phyloP scores from a whole-genome alignment of 2,888 invertebrate genomes.

The Polydrusus tereticollis region DNA sequence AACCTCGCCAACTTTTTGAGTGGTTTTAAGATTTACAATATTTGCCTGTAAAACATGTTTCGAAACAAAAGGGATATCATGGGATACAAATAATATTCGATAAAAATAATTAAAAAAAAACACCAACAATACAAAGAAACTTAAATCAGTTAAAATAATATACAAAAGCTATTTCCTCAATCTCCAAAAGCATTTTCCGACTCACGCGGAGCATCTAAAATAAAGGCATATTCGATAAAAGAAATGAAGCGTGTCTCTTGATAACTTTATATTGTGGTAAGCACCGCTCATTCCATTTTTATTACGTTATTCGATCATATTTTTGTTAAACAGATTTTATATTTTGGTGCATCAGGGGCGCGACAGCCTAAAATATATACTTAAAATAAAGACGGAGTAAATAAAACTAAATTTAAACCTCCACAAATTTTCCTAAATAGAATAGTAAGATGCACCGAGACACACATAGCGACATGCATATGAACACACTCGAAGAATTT shows the following conservation, averaged over 20 bases:
- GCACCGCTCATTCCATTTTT: conserved; percentile 22
- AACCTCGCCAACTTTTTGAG: too few relatives aligned
- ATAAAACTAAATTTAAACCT: too few relatives aligned
- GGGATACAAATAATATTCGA: neutral
- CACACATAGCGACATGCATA: too few relatives aligned
- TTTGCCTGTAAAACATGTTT: too few relatives aligned
- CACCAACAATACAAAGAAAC: neutral
- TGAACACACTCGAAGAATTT: too few relatives aligned
- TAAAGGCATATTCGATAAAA: conserved; percentile 26
- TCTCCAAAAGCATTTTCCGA: neutral
- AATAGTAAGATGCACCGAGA: too few relatives aligned
- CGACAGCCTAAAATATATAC: too few relatives aligned
- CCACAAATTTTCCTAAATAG: too few relatives aligned
- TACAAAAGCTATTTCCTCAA: conserved; percentile 5
- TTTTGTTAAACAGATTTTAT: conserved; percentile 19
- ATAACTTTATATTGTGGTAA: conserved; percentile 22
- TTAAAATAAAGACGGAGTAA: too few relatives aligned
- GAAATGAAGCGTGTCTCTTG: conserved; percentile 24
- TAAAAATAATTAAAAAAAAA: neutral
- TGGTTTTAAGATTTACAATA: too few relatives aligned
- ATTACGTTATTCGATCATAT: conserved; percentile 21
- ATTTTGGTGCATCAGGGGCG: neutral
- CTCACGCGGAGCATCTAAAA: conserved; percentile 8
- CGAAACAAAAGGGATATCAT: too few relatives aligned
- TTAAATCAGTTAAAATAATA: neutral